Conservation (phyloP, 2,888 invertebrate genomes). For the Eilema sororculum region DNA sequence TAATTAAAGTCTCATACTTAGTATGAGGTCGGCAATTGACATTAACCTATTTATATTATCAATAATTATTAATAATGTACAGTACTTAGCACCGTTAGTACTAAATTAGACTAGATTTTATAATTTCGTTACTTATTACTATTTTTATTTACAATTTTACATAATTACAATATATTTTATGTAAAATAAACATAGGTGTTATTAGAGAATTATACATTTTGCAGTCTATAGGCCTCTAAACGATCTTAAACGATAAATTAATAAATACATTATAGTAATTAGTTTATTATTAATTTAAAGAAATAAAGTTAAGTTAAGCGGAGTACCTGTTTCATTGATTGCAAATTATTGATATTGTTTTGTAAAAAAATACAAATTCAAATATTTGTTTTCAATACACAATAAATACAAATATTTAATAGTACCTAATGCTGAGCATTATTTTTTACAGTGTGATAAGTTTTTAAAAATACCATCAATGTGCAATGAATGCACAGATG, state of each 20-base stretch:
- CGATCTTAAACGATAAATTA: background rate
- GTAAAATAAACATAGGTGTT: background rate
- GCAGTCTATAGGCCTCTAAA: conserved; percentile 1
- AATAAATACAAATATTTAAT: too few relatives aligned
- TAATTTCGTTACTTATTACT: conserved; percentile 62
- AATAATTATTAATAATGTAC: conserved; percentile 68
- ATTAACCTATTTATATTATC: conserved; percentile 62
- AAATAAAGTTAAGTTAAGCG: background rate
- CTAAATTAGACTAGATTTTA: conserved; percentile 85
- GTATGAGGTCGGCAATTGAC: conserved; percentile 79
- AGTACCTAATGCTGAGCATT: too few relatives aligned
- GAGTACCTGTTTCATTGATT: background rate
- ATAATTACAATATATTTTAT: conserved; percentile 49
- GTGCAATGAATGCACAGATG: too few relatives aligned
- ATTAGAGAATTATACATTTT: background rate
- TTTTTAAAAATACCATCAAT: too few relatives aligned
- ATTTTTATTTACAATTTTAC: conserved; percentile 71
- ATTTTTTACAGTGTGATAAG: too few relatives aligned
- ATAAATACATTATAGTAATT: background rate
- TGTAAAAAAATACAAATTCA: background rate
- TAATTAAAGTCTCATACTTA: conserved; percentile 74
- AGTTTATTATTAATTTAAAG: background rate
- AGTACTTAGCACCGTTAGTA: conserved; percentile 85
- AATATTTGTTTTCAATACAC: too few relatives aligned
- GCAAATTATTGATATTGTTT: background rate